Percentiles rank a stretch among this genome's conserved stretches.
These are phyloP conservation scores for Amblyopsis hoosieri DNA, from an alignment of 2,797 vertebrate species.

Conservation along the genomic window DNA sequence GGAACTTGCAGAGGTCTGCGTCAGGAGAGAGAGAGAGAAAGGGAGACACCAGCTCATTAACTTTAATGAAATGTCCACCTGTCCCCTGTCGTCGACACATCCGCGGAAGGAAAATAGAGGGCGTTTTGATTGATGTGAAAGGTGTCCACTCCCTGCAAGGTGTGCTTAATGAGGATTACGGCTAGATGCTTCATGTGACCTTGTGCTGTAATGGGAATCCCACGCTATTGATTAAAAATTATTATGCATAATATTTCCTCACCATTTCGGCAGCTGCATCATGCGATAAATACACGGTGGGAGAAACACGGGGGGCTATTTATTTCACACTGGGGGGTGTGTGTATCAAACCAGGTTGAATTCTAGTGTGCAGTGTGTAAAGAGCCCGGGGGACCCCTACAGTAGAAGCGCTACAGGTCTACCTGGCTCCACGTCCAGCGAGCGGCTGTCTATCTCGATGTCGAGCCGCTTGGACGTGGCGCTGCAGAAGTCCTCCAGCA, in stretches of 20 bases:
- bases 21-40: not conserved
- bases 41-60: slow-evolving; percentile 38
- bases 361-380: no score
- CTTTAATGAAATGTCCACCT: slow-evolving; percentile 32
- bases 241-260: slow-evolving; percentile 5
- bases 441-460: slow-evolving; percentile 89
- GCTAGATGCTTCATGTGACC: slow-evolving; percentile 17
- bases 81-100: slow-evolving; percentile 12
- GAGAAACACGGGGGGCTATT: no score
- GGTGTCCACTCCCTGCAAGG: slow-evolving; percentile 30
- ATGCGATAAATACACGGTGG: no score
- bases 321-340: no score
- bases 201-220: slow-evolving; percentile 17
- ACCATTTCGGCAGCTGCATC: not conserved
- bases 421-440: slow-evolving; percentile 90
- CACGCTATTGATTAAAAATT: no score
- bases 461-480: slow-evolving; percentile 83
- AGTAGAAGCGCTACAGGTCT: not conserved
- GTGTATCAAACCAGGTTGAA: no score
- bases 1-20: slow-evolving; percentile 83
- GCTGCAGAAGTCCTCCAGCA: slow-evolving; percentile 87
- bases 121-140: slow-evolving; percentile 47
- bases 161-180: slow-evolving; percentile 28
- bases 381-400: slow-evolving; percentile 3
- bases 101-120: slow-evolving; percentile 34